phyloP scores from a whole-genome alignment of 1,140 invertebrate species.

The Oscheius sp. region DNA sequence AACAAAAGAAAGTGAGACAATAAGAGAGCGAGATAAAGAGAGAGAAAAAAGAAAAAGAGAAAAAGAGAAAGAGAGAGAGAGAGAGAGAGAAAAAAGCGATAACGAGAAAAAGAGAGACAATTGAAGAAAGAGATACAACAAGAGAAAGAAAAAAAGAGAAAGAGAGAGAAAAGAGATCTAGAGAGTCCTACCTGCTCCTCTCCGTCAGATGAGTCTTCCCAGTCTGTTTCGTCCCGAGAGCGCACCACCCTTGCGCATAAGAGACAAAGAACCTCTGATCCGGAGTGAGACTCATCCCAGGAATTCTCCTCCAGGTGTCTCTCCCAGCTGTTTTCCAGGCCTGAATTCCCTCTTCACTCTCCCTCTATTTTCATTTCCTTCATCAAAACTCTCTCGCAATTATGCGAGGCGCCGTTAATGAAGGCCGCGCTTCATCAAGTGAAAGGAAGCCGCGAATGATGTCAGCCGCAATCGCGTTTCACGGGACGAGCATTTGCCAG shows the following conservation, averaged over 20 bases:
- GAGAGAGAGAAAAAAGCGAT: neutral
- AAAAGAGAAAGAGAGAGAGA: neutral
- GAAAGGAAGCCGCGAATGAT: too few relatives aligned
- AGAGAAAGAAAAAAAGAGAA: neutral
- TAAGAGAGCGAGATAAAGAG: too few relatives aligned
- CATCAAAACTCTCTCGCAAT: too few relatives aligned
- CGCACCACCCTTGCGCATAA: constrained; percentile 33
- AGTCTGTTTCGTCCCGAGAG: neutral
- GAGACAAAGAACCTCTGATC: constrained; percentile 31
- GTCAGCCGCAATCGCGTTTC: too few relatives aligned
- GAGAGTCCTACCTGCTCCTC: neutral
- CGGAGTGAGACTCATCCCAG: constrained; percentile 17
- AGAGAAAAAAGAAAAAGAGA: neutral
- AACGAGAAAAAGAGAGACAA: too few relatives aligned
- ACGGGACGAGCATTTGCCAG: too few relatives aligned
- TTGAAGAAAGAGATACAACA: too few relatives aligned
- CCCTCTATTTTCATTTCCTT: too few relatives aligned
- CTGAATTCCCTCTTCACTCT: too few relatives aligned
- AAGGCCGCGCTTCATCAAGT: too few relatives aligned
- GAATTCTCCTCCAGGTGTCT: neutral
- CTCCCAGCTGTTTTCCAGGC: constrained; percentile 10
- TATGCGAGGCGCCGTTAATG: too few relatives aligned
- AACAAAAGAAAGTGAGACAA: too few relatives aligned
- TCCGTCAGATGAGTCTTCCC: constrained; percentile 12
- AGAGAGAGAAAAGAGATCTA: neutral